phyloP scores from a whole-genome alignment of 1,140 invertebrate species.

The Zaprionus vittiger region DNA sequence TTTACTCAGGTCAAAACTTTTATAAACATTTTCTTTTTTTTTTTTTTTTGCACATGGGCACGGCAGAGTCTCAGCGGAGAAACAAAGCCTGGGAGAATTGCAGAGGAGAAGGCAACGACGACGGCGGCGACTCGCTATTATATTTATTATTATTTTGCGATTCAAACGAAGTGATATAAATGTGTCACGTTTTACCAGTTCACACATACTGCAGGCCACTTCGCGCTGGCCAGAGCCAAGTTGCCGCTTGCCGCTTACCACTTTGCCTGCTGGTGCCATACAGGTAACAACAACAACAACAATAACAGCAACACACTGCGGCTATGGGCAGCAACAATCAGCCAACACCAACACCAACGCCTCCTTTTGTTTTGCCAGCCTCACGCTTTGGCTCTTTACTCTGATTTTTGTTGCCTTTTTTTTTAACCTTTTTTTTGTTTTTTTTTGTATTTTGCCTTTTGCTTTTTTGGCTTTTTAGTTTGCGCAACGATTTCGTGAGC shows the following conservation, averaged over 20 bases:
- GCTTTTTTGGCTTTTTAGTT: slow-evolving; percentile 64
- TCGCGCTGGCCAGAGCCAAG: slow-evolving; percentile 33
- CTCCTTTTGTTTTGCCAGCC: slow-evolving; percentile 80
- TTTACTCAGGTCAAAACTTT: slow-evolving; percentile 69
- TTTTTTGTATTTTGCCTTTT: slow-evolving; percentile 51
- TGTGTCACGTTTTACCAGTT: slow-evolving; percentile 83
- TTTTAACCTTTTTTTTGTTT: slow-evolving; percentile 8
- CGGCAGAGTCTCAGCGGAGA: slow-evolving; percentile 45
- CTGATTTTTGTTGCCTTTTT: slow-evolving; percentile 64
- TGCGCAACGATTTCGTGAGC: slow-evolving; percentile 83
- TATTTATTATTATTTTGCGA: slow-evolving; percentile 83
- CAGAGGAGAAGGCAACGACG: slow-evolving; percentile 30
- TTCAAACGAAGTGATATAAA: slow-evolving; percentile 83
- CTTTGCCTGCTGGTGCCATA: slow-evolving; percentile 37
- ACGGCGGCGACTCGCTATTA: slow-evolving; percentile 67
- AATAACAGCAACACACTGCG: slow-evolving; percentile 11
- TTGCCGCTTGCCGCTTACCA: background rate
- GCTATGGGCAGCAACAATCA: slow-evolving; percentile 62
- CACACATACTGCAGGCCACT: slow-evolving; percentile 71
- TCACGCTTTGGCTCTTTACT: slow-evolving; percentile 75
- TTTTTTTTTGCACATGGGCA: slow-evolving; percentile 61
- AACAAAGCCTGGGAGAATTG: slow-evolving; percentile 53
- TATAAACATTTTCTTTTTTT: slow-evolving; percentile 29
- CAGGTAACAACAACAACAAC: slow-evolving; percentile 56
- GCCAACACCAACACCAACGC: slow-evolving; percentile 82